Conservation (phyloP, 2,797 vertebrate species). For the Spheniscus humboldti region DNA sequence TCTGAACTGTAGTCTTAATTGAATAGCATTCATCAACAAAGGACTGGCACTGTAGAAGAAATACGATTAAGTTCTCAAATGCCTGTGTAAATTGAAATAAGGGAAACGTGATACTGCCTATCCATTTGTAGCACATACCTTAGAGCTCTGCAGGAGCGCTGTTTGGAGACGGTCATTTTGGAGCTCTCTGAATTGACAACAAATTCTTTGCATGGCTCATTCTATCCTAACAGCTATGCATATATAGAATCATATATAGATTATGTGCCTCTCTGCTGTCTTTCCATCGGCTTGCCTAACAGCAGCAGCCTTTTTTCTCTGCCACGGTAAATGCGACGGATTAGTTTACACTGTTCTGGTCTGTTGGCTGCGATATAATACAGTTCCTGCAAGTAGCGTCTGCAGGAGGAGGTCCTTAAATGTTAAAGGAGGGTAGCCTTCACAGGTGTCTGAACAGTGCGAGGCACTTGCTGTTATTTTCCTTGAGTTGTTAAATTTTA, state of each 20-base stretch:
- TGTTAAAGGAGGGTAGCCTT: neutral
- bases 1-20: neutral
- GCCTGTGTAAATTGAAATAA: neutral
- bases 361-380: neutral
- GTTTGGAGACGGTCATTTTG: neutral
- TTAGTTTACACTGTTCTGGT: neutral
- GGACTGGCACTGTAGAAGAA: neutral
- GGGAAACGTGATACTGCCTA: neutral
- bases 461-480: neutral
- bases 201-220: neutral
- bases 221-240: neutral
- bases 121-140: neutral
- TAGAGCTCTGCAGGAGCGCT: neutral
- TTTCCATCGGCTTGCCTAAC: neutral
- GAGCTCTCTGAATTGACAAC: neutral
- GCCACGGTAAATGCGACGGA: rapidly evolving
- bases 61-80: neutral
- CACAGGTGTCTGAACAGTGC: neutral
- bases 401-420: neutral
- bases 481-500: neutral
- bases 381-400: neutral
- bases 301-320: neutral
- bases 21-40: neutral
- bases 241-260: neutral
- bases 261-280: neutral